These are phyloP conservation scores for Griposia aprilina DNA, from an alignment of 2,888 invertebrate species.

Conservation along the genomic window DNA sequence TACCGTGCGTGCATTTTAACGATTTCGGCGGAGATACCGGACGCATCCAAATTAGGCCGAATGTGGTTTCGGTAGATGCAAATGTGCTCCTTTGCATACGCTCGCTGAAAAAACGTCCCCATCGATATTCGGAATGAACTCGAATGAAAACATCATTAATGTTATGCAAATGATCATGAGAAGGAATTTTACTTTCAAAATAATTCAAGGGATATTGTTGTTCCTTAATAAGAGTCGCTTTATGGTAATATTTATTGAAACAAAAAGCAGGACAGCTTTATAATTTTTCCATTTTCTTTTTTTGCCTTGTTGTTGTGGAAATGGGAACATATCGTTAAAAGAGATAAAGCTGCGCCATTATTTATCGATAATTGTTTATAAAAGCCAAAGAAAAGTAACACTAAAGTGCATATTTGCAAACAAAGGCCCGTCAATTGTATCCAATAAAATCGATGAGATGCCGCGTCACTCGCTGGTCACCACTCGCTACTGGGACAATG, in stretches of 20 bases:
- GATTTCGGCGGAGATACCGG: slow-evolving; percentile 84
- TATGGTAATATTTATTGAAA: slow-evolving; percentile 59
- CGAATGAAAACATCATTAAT: slow-evolving; percentile 86
- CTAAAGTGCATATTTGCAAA: slow-evolving; percentile 82
- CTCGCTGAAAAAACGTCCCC: slow-evolving; percentile 75
- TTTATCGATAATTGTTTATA: slow-evolving; percentile 76
- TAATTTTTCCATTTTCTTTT: slow-evolving; percentile 61
- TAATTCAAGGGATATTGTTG: slow-evolving; percentile 62
- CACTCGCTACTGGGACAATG: slow-evolving; percentile 78
- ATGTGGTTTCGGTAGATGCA: slow-evolving; percentile 82
- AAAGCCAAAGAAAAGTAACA: slow-evolving; percentile 69
- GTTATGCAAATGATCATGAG: slow-evolving; percentile 82
- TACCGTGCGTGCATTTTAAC: slow-evolving; percentile 88
- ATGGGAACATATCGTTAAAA: slow-evolving; percentile 68
- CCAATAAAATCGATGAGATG: slow-evolving; percentile 84
- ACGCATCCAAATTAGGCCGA: slow-evolving; percentile 87
- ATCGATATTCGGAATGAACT: slow-evolving; percentile 76
- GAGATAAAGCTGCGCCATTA: slow-evolving; percentile 68
- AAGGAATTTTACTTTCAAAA: slow-evolving; percentile 71
- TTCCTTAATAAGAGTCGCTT: slow-evolving; percentile 51
- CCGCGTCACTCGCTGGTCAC: slow-evolving; percentile 76
- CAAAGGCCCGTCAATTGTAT: slow-evolving; percentile 84
- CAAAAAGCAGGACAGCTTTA: slow-evolving; percentile 62
- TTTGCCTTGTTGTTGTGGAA: slow-evolving; percentile 56
- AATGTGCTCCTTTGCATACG: slow-evolving; percentile 86